Evolutionary conservation across 2,797 vertebrate genomes (phyloP).

Genomic region (Garrulus glandarius): DNA sequence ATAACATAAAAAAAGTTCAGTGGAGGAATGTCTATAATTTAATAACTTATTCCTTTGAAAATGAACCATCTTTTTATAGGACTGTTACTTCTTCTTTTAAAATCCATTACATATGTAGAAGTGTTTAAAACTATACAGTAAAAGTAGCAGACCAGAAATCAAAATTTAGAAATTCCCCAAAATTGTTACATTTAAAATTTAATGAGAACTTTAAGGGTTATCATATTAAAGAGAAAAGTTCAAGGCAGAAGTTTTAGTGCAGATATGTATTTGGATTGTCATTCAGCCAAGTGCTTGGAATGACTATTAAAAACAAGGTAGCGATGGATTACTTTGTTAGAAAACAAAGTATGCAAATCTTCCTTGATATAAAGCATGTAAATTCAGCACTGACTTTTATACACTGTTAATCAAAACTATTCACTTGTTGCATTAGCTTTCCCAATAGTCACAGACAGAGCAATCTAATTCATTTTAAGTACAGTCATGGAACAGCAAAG

Average conservation of each 20-base stretch:
- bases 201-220: background rate
- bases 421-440: background rate
- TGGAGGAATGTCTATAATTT: background rate
- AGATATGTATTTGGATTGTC: background rate
- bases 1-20: background rate
- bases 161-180: background rate
- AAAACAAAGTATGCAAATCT: conserved; percentile 4
- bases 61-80: background rate
- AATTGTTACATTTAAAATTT: background rate
- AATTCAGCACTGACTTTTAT: conserved; percentile 3
- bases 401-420: conserved; percentile 22
- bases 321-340: background rate
- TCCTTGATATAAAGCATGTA: background rate
- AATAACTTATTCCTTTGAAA: background rate
- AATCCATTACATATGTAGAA: background rate
- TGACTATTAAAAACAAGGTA: background rate
- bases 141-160: background rate
- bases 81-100: background rate
- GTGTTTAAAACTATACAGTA: background rate
- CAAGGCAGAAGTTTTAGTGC: background rate
- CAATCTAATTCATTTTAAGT: background rate
- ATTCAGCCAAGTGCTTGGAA: conserved; percentile 1
- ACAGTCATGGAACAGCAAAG: background rate
- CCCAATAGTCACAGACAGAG: background rate
- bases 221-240: conserved; percentile 5